Percentiles rank a stretch among this genome's conserved stretches.
Conservation (phyloP, 2,113 vertebrate genomes). For the Plectropomus leopardus region DNA sequence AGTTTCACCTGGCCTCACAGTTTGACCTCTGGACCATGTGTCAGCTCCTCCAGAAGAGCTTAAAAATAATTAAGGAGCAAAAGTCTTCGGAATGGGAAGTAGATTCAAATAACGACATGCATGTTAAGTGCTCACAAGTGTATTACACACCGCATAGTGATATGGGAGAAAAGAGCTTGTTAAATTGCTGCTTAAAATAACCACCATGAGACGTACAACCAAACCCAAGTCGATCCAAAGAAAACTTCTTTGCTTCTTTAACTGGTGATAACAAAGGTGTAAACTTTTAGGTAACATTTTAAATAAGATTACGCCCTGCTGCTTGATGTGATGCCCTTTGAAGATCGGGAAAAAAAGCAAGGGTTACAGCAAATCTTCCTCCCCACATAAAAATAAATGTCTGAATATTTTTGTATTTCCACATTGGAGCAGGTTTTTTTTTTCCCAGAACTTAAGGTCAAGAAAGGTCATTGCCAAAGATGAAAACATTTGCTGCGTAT, state of each 20-base stretch:
- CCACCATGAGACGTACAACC: not conserved
- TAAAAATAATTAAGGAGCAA: conserved; percentile 87
- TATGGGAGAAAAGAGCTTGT: not conserved
- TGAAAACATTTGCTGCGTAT: not conserved
- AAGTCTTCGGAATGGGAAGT: conserved; percentile 52
- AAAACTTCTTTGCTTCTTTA: not conserved
- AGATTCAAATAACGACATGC: conserved; percentile 33
- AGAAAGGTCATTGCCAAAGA: not conserved
- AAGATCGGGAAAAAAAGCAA: not conserved
- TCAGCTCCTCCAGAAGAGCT: conserved; percentile 83
- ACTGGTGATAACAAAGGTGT: not conserved
- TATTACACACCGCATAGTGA: not conserved
- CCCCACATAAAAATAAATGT: not conserved
- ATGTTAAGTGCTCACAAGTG: conserved; percentile 41
- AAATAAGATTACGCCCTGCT: not conserved
- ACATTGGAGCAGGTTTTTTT: not conserved
- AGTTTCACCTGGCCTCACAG: conserved; percentile 87
- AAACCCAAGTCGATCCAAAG: not conserved
- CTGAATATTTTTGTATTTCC: not conserved
- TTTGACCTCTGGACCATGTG: conserved; percentile 86
- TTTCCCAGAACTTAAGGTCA: not conserved
- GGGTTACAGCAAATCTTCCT: not conserved
- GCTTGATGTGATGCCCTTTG: not conserved
- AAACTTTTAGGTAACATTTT: not conserved
- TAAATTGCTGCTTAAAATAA: not conserved